Percentiles rank a stretch among this genome's conserved stretches.
phyloP scores from a whole-genome alignment of 2,888 invertebrate species.

The Tenodera sinensis region DNA sequence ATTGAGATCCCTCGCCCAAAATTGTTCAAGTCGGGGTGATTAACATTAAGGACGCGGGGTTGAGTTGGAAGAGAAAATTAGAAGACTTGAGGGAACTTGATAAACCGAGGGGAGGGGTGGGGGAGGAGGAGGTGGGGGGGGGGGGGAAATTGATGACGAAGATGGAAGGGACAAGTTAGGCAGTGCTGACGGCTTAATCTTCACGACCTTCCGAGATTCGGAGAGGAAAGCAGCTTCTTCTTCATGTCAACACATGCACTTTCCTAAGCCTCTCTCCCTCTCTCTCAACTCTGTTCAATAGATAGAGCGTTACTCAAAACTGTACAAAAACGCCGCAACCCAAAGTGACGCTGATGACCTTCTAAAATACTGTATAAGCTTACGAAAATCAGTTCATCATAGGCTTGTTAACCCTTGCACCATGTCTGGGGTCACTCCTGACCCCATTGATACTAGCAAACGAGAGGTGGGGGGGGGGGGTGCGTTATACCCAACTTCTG shows the following conservation, averaged over 20 bases:
- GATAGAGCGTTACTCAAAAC: no score
- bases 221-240: neutral
- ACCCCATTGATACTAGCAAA: no score
- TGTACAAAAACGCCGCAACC: no score
- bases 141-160: neutral
- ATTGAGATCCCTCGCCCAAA: slow-evolving; percentile 23
- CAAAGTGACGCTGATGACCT: no score
- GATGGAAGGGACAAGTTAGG: neutral
- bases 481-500: no score
- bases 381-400: no score
- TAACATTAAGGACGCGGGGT: slow-evolving; percentile 9
- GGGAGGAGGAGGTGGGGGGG: neutral
- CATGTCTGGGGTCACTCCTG: no score
- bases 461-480: no score
- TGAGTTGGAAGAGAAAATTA: neutral
- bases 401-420: no score
- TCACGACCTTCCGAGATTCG: neutral
- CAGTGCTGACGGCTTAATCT: neutral
- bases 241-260: neutral
- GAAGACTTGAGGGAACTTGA: slow-evolving; percentile 5
- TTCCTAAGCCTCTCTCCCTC: neutral
- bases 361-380: no score
- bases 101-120: neutral
- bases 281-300: neutral
- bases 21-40: slow-evolving; percentile 17